These are phyloP conservation scores for Nannospalax galili DNA, from an alignment of 2,113 vertebrate genomes.

Conservation along the genomic window DNA sequence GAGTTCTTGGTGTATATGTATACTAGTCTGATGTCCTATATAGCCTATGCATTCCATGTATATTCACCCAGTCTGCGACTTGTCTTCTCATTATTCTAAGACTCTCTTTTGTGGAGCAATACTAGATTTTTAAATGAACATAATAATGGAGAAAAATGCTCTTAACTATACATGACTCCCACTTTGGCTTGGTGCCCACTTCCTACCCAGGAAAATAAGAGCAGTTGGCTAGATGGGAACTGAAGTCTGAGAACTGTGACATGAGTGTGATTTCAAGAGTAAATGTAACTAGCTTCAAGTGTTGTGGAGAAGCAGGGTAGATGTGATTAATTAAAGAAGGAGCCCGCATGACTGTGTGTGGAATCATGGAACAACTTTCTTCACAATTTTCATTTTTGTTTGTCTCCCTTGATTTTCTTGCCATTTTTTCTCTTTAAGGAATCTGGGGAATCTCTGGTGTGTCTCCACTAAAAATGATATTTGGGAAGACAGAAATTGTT, in stretches of 20 bases:
- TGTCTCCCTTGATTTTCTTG: neutral
- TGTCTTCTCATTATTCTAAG: neutral
- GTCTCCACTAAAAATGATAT: neutral
- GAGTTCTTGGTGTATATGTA: neutral
- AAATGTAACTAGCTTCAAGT: conserved; percentile 1
- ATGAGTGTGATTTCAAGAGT: neutral
- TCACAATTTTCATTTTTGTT: conserved; percentile 7
- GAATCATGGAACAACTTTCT: neutral
- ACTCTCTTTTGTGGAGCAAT: neutral
- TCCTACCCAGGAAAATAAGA: neutral
- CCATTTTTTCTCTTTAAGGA: neutral
- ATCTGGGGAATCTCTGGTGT: neutral
- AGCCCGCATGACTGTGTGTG: neutral
- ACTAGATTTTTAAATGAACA: neutral
- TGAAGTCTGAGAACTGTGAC: neutral
- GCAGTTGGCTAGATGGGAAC: neutral
- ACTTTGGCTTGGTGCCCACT: neutral
- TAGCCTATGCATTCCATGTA: neutral
- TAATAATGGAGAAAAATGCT: neutral
- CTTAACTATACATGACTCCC: neutral
- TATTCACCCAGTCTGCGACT: neutral
- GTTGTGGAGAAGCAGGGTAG: neutral
- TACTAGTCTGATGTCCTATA: neutral
- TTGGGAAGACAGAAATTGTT: neutral
- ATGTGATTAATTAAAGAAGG: neutral